These are phyloP conservation scores for Tachycineta bicolor DNA, from an alignment of 2,113 vertebrate species.

Conservation along the genomic window DNA sequence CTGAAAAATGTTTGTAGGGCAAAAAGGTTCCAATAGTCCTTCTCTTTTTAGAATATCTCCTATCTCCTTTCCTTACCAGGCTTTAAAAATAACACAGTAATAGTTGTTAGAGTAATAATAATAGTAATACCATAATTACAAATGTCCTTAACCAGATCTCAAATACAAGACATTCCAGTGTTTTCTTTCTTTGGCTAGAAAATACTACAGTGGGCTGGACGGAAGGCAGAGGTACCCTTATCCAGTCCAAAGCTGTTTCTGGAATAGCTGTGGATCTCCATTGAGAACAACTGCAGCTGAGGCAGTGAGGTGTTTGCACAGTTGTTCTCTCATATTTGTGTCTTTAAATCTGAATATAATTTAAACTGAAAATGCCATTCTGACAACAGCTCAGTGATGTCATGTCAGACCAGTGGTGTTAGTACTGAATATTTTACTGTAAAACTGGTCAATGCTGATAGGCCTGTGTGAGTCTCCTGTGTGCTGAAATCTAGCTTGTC, in stretches of 20 bases:
- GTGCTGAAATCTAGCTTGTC: background rate
- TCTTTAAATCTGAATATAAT: background rate
- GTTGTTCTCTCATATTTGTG: background rate
- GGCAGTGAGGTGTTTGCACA: background rate
- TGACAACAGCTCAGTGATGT: background rate
- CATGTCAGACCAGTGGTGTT: background rate
- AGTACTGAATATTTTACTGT: background rate
- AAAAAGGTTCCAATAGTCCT: background rate
- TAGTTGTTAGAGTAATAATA: background rate
- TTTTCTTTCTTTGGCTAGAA: background rate
- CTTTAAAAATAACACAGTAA: background rate
- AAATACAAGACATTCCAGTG: background rate
- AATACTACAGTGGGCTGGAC: background rate
- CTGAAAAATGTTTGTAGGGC: background rate
- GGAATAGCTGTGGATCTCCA: background rate
- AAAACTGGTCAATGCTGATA: background rate
- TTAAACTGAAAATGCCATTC: background rate
- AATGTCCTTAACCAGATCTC: background rate
- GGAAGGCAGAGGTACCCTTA: background rate
- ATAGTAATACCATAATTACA: background rate
- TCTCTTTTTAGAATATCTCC: background rate
- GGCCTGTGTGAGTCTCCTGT: background rate
- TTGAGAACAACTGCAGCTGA: background rate
- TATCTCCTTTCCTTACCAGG: background rate
- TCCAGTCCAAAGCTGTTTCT: background rate